Evolutionary conservation across 2,888 invertebrate genomes (phyloP).

Genomic region (Anthrax anthrax): DNA sequence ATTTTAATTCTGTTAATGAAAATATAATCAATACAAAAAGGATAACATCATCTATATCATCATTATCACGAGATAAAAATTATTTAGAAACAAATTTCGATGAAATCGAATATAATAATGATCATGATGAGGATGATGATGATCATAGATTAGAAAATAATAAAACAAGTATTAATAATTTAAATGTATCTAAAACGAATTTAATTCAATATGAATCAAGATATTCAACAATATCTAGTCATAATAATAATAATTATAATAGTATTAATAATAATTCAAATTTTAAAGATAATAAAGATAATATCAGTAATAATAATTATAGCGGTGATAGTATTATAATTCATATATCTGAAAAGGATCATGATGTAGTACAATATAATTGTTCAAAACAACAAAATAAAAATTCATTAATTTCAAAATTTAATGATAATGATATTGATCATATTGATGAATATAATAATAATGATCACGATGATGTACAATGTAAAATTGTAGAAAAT

Average conservation of each 20-base stretch:
- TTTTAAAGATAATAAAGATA: slow-evolving; percentile 14
- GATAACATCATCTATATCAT: slow-evolving; percentile 13
- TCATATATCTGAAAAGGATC: slow-evolving; percentile 14
- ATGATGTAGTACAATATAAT: background rate
- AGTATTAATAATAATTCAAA: slow-evolving; percentile 16
- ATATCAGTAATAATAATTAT: slow-evolving; percentile 7
- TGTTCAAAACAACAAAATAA: slow-evolving; percentile 1
- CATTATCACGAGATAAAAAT: too few relatives aligned
- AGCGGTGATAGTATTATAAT: slow-evolving; percentile 17
- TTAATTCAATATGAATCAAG: slow-evolving; percentile 15
- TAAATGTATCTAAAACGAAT: slow-evolving; percentile 15
- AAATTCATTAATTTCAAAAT: too few relatives aligned
- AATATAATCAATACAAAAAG: slow-evolving; percentile 1
- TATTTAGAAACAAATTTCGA: slow-evolving; percentile 19
- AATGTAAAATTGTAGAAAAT: too few relatives aligned
- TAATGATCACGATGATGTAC: too few relatives aligned
- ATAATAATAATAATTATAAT: slow-evolving; percentile 4
- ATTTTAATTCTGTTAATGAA: background rate
- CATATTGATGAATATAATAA: too few relatives aligned
- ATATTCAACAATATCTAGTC: slow-evolving; percentile 10
- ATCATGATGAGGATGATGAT: too few relatives aligned
- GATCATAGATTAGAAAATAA: background rate
- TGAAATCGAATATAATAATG: slow-evolving; percentile 7
- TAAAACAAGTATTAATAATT: slow-evolving; percentile 2
- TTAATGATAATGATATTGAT: too few relatives aligned